Conservation (phyloP, 1,140 invertebrate species). For the Caenorhabditis brenneri region DNA sequence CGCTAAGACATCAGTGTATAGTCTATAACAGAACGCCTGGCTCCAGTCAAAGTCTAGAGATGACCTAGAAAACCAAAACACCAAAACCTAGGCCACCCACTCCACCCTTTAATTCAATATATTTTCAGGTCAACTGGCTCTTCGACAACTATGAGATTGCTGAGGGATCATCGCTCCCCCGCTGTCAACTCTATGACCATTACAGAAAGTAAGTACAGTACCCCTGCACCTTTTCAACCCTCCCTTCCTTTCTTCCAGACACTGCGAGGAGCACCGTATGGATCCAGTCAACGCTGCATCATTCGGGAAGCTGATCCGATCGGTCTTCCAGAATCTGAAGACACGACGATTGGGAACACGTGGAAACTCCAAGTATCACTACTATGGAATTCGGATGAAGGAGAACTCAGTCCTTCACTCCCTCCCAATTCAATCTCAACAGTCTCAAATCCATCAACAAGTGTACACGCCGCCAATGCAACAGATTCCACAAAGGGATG, state of each 20-base stretch:
- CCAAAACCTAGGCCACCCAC: too few relatives aligned
- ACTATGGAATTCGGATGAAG: conserved; percentile 97
- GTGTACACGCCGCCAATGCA: conserved; percentile 73
- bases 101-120: not conserved
- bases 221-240: not conserved
- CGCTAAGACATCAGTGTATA: too few relatives aligned
- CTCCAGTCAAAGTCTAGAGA: too few relatives aligned
- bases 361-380: conserved; percentile 98
- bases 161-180: conserved; percentile 92
- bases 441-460: conserved; percentile 75
- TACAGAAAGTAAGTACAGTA: conserved; percentile 77
- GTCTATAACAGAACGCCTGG: too few relatives aligned
- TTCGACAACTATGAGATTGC: conserved; percentile 97
- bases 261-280: conserved; percentile 87
- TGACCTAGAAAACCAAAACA: not conserved
- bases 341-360: conserved; percentile 91
- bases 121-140: conserved; percentile 87
- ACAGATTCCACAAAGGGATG: conserved; percentile 72
- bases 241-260: not conserved
- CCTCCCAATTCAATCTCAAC: conserved; percentile 77
- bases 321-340: conserved; percentile 91
- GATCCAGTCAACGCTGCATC: conserved; percentile 98
- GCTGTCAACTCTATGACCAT: conserved; percentile 93
- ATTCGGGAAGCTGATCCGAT: conserved; percentile 96
- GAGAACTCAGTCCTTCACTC: conserved; percentile 73